A percentile compares a stretch with the other conserved stretches of the same genome.
Conservation (phyloP, 2,888 invertebrate species). For the Cetonia aurata region DNA sequence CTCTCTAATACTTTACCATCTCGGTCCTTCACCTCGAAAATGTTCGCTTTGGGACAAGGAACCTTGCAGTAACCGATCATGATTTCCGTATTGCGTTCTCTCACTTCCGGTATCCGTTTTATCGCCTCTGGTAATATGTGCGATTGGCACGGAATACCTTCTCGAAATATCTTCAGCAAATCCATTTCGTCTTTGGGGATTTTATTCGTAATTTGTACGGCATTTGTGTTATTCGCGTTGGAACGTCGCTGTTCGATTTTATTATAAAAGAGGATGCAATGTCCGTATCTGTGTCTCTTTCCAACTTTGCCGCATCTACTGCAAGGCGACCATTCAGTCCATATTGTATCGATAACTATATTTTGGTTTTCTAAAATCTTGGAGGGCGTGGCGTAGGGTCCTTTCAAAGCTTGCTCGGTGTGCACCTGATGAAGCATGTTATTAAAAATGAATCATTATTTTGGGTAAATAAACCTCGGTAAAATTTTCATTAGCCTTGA, state of each 20-base stretch:
- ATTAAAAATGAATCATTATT: constrained; percentile 12
- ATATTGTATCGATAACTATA: constrained; percentile 67
- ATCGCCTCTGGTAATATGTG: constrained; percentile 67
- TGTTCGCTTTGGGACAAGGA: constrained; percentile 65
- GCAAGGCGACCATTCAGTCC: constrained; percentile 77
- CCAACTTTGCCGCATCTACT: constrained; percentile 73
- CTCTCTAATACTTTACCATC: constrained; percentile 69
- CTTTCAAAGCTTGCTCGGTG: constrained; percentile 54
- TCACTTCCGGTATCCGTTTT: constrained; percentile 63
- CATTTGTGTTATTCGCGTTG: neutral
- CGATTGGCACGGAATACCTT: constrained; percentile 73
- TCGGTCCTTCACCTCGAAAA: constrained; percentile 70
- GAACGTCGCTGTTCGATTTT: constrained; percentile 17
- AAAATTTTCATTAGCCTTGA: constrained; percentile 49
- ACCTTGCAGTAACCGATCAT: constrained; percentile 71
- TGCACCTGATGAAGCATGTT: constrained; percentile 57
- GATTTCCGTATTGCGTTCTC: constrained; percentile 69
- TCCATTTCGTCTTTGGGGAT: constrained; percentile 54
- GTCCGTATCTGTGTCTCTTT: constrained; percentile 71
- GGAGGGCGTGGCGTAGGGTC: constrained; percentile 60
- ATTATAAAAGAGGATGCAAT: constrained; percentile 68
- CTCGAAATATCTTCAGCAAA: constrained; percentile 66
- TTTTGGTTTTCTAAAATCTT: constrained; percentile 44
- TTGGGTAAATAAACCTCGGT: constrained; percentile 28
- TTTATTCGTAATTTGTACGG: neutral